These are phyloP conservation scores for Spea hammondii DNA, from an alignment of 2,797 vertebrate genomes.

Conservation along the genomic window DNA sequence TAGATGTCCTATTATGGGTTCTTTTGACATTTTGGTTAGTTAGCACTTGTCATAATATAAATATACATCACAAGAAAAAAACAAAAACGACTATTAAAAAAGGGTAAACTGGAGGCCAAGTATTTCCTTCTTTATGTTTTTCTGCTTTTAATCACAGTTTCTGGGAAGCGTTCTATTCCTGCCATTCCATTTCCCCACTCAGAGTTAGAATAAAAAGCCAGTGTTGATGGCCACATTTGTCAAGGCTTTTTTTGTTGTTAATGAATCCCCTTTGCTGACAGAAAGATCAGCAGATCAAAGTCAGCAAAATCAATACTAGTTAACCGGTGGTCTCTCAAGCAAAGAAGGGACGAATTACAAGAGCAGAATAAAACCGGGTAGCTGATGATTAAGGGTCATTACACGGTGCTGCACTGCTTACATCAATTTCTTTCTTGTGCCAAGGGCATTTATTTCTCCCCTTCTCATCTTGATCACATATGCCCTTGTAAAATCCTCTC, in stretches of 20 bases:
- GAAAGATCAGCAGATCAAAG: slow-evolving; percentile 28
- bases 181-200: not conserved
- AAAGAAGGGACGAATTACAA: slow-evolving; percentile 20
- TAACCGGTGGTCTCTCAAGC: slow-evolving; percentile 22
- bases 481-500: not conserved
- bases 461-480: slow-evolving; percentile 10
- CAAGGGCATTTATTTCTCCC: slow-evolving; percentile 2
- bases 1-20: too few species aligned
- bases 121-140: too few species aligned
- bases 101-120: too few species aligned
- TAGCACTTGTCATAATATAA: too few species aligned
- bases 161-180: not conserved
- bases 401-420: slow-evolving; percentile 3
- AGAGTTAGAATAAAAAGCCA: not conserved
- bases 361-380: not conserved
- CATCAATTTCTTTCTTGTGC: slow-evolving; percentile 17
- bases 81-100: too few species aligned
- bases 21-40: too few species aligned
- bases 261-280: slow-evolving; percentile 10
- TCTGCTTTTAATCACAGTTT: not conserved
- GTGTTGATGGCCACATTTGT: not conserved
- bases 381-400: slow-evolving; percentile 26
- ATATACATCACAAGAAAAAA: too few species aligned
- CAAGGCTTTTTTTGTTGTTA: slow-evolving; percentile 13
- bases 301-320: slow-evolving; percentile 32